These are phyloP conservation scores for Micromys minutus DNA, from an alignment of 2,113 vertebrate species.

Conservation along the genomic window DNA sequence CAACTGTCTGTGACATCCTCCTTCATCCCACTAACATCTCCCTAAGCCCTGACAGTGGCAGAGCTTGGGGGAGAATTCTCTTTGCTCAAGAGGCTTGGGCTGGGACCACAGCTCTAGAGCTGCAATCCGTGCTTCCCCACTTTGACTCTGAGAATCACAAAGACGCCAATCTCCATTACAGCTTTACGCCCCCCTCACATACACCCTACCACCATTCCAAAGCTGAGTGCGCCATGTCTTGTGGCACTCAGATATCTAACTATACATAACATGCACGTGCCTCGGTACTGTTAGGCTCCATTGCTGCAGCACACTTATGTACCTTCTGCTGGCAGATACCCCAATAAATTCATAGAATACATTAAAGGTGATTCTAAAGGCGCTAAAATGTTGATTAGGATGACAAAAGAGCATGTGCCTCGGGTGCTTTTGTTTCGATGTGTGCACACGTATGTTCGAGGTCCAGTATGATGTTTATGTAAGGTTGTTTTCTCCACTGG, in stretches of 20 bases:
- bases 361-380: slow-evolving; percentile 15
- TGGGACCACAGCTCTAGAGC: background rate
- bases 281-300: background rate
- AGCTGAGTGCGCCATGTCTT: background rate
- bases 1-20: slow-evolving; percentile 47
- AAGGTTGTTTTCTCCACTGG: background rate
- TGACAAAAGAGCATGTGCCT: background rate
- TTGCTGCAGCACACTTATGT: background rate
- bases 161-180: background rate
- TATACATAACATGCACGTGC: background rate
- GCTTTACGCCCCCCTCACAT: background rate
- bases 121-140: background rate
- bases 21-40: background rate
- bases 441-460: background rate
- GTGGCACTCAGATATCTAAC: background rate
- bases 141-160: background rate
- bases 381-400: slow-evolving; percentile 12
- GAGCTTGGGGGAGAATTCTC: background rate
- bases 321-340: background rate
- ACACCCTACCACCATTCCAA: background rate
- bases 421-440: accelerated
- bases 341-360: background rate
- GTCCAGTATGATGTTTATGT: background rate
- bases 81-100: background rate
- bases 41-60: background rate